Evolutionary conservation across 2,888 invertebrate genomes (phyloP).

Genomic region (Synanthedon vespiformis): DNA sequence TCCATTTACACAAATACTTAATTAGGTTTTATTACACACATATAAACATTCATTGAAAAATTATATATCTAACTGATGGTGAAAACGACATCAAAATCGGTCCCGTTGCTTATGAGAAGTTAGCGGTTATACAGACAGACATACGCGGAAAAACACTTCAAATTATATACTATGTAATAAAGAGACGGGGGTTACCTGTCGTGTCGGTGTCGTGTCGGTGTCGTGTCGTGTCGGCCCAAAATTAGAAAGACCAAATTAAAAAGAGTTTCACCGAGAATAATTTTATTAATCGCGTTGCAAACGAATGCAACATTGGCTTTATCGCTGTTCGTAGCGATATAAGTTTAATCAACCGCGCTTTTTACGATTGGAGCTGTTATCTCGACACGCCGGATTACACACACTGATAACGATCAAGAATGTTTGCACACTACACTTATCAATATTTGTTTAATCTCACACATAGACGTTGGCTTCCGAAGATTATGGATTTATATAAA

Average conservation of each 20-base stretch:
- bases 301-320: constrained; percentile 12
- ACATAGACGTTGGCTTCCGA: neutral
- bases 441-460: neutral
- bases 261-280: neutral
- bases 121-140: no score
- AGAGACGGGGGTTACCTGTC: no score
- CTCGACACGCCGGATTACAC: constrained; percentile 64
- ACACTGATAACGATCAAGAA: constrained; percentile 51
- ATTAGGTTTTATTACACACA: no score
- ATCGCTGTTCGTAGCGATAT: constrained; percentile 25
- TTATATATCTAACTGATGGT: no score
- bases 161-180: no score
- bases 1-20: no score
- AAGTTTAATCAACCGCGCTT: constrained; percentile 58
- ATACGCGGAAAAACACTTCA: no score
- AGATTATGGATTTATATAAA: neutral
- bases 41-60: no score
- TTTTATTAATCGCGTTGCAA: neutral
- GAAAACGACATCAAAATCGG: no score
- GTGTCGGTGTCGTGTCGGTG: no score
- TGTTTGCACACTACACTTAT: constrained; percentile 3
- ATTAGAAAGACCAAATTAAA: neutral
- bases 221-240: no score
- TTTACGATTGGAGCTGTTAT: constrained; percentile 53
- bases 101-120: no score